Evolutionary conservation across 2,888 invertebrate species (phyloP).

Genomic region (Ormyrus thymus): DNA sequence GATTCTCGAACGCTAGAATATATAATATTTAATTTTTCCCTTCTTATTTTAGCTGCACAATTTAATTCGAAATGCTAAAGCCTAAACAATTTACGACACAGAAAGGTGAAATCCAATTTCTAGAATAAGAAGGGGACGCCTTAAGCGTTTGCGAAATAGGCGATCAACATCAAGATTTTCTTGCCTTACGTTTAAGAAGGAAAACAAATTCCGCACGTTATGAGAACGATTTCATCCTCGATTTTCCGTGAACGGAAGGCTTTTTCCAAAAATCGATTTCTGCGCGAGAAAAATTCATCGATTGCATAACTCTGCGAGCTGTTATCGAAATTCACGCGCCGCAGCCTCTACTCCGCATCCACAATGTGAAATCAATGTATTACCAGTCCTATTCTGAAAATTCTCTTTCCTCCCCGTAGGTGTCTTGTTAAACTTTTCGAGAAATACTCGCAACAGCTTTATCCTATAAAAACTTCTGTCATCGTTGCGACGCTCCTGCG

Average conservation of each 20-base stretch:
- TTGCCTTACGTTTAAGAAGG: background rate
- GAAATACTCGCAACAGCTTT: no score
- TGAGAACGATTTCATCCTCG: background rate
- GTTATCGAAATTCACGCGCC: slow-evolving; percentile 49
- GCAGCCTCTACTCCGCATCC: slow-evolving; percentile 17
- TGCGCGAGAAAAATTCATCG: slow-evolving; percentile 39
- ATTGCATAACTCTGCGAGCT: slow-evolving; percentile 40
- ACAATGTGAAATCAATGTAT: slow-evolving; percentile 34
- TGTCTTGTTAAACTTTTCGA: no score
- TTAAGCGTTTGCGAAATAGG: no score
- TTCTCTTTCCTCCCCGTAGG: background rate
- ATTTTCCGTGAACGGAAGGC: background rate
- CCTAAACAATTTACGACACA: no score
- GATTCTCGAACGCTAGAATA: no score
- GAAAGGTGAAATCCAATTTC: no score
- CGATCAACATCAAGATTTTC: background rate
- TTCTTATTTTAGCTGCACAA: no score
- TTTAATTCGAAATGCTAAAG: no score
- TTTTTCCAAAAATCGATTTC: slow-evolving; percentile 20
- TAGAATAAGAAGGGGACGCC: no score
- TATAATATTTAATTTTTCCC: no score
- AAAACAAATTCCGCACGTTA: background rate
- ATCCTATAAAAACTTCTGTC: no score
- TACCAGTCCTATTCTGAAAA: slow-evolving; percentile 46
- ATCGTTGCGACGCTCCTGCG: no score